Conservation (phyloP, 2,888 invertebrate genomes). For the Drosophila paucipuncta region DNA sequence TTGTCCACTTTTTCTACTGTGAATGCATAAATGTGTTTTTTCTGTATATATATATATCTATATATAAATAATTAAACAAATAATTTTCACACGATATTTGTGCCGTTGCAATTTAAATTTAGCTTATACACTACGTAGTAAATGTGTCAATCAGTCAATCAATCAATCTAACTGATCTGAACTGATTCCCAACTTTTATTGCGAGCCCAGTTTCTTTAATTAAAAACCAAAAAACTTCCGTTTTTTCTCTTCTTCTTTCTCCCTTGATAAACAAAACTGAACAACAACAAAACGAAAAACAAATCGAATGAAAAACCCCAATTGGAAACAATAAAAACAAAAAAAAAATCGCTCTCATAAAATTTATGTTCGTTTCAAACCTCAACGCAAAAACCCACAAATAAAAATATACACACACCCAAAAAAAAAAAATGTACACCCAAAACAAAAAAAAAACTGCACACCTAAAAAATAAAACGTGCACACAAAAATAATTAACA, state of each 20-base stretch:
- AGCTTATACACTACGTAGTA: slow-evolving; percentile 24
- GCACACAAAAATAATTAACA: slow-evolving; percentile 1
- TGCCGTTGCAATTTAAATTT: slow-evolving; percentile 49
- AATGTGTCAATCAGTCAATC: slow-evolving; percentile 31
- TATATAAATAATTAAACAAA: slow-evolving; percentile 26
- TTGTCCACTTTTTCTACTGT: slow-evolving; percentile 18
- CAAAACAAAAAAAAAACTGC: background rate
- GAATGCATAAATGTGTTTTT: slow-evolving; percentile 47
- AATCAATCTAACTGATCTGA: slow-evolving; percentile 40
- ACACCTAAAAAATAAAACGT: background rate
- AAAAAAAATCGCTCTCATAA: slow-evolving; percentile 35
- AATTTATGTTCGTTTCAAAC: slow-evolving; percentile 83
- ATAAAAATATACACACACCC: background rate
- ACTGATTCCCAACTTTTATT: slow-evolving; percentile 38
- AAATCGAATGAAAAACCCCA: slow-evolving; percentile 40
- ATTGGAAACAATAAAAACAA: slow-evolving; percentile 31
- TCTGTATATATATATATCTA: background rate
- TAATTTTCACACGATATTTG: slow-evolving; percentile 45
- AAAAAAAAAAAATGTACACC: background rate
- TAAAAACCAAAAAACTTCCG: slow-evolving; percentile 76
- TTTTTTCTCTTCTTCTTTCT: slow-evolving; percentile 85
- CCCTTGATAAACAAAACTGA: slow-evolving; percentile 81
- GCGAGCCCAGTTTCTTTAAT: slow-evolving; percentile 45
- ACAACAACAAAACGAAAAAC: slow-evolving; percentile 58
- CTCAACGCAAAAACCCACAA: slow-evolving; percentile 23